phyloP scores from a whole-genome alignment of 2,113 vertebrate species.

The Alaudala cheleensis region DNA sequence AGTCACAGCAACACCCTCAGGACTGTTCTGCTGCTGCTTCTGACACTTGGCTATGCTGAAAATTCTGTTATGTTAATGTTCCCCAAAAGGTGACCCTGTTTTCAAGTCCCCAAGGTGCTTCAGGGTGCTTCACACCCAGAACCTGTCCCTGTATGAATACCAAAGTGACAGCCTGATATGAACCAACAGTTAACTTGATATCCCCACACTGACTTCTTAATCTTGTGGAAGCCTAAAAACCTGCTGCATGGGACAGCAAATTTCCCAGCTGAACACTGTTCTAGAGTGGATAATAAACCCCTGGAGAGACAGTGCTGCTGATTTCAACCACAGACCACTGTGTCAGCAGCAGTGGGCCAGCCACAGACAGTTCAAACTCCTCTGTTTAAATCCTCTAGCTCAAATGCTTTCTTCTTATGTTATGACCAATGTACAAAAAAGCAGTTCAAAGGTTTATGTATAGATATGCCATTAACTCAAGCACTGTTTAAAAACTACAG shows the following conservation, averaged over 20 bases:
- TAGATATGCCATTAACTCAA: neutral
- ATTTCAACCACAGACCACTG: neutral
- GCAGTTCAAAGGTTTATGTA: neutral
- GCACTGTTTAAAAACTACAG: neutral
- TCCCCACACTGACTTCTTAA: neutral
- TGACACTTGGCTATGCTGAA: neutral
- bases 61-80: neutral
- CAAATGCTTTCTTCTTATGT: neutral
- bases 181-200: neutral
- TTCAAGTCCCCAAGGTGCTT: neutral
- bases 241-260: neutral
- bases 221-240: neutral
- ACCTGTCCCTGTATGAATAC: neutral
- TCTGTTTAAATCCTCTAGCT: neutral
- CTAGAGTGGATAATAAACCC: neutral
- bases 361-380: neutral
- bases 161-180: neutral
- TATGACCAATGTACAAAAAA: neutral
- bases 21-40: neutral
- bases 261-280: neutral
- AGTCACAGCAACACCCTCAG: accelerated
- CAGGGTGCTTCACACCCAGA: neutral
- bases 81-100: neutral
- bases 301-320: neutral
- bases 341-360: neutral